Evolutionary conservation across 2,797 vertebrate genomes (phyloP).

Genomic region (Pangasius mekongensis): DNA sequence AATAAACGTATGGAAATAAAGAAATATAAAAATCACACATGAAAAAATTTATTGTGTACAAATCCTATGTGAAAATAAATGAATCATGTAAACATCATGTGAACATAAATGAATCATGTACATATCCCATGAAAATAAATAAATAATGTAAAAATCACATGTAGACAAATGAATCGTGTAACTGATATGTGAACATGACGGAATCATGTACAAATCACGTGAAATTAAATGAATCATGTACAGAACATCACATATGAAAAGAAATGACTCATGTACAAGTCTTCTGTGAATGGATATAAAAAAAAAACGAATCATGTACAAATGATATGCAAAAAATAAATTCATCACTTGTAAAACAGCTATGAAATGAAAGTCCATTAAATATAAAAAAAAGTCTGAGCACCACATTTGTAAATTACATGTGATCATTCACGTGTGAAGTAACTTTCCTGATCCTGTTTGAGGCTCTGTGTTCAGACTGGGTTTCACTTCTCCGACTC

Average conservation of each 20-base stretch:
- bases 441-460: background rate
- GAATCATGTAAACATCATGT: background rate
- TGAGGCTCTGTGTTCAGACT: background rate
- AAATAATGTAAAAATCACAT: too few relatives aligned
- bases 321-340: background rate
- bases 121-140: background rate
- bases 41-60: background rate
- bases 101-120: background rate
- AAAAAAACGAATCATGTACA: background rate
- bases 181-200: too few relatives aligned
- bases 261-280: background rate
- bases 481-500: background rate
- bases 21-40: background rate
- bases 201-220: background rate
- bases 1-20: background rate
- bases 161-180: background rate
- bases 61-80: background rate
- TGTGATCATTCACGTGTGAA: background rate
- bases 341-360: background rate
- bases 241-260: background rate
- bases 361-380: background rate
- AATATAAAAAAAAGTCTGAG: background rate
- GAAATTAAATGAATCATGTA: background rate
- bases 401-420: too few relatives aligned
- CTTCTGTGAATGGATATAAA: background rate